Conservation (phyloP, 1,140 invertebrate species). For the Drosophila littoralis region DNA sequence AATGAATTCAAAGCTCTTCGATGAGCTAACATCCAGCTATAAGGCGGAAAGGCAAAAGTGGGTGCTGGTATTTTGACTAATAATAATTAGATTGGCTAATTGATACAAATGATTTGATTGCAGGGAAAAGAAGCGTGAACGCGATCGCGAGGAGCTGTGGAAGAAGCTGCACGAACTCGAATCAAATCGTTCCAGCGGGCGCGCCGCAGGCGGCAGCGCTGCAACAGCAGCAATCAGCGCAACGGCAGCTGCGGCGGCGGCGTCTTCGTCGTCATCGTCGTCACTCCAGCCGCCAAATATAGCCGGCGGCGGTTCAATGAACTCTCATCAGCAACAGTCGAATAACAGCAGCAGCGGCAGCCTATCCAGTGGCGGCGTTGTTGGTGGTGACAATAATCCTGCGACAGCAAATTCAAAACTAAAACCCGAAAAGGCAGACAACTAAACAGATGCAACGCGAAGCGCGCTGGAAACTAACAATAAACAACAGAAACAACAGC, state of each 20-base stretch:
- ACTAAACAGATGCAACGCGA: constrained; percentile 63
- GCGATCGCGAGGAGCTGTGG: constrained; percentile 97
- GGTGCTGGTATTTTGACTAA: constrained; percentile 78
- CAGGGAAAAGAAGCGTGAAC: constrained; percentile 97
- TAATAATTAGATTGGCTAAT: neutral
- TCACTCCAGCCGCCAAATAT: constrained; percentile 59
- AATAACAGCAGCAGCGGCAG: constrained; percentile 79
- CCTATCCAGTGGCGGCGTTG: constrained; percentile 58
- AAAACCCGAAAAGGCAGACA: constrained; percentile 66
- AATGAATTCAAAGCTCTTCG: constrained; percentile 99
- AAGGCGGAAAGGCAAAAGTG: constrained; percentile 99
- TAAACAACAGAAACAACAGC: constrained; percentile 21
- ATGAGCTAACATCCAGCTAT: constrained; percentile 98
- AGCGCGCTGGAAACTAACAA: constrained; percentile 56
- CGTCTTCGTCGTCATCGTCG: constrained; percentile 35
- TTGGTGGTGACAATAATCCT: constrained; percentile 80
- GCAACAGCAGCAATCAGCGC: constrained; percentile 65
- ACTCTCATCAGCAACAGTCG: constrained; percentile 83
- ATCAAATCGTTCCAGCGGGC: constrained; percentile 83
- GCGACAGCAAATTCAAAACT: constrained; percentile 77
- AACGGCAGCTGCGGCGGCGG: constrained; percentile 43
- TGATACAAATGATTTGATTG: constrained; percentile 35
- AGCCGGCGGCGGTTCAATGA: constrained; percentile 50
- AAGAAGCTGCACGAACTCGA: constrained; percentile 94
- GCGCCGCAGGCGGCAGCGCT: constrained; percentile 71